These are phyloP conservation scores for Megamerina dolium DNA, from an alignment of 2,888 invertebrate genomes.

Conservation along the genomic window DNA sequence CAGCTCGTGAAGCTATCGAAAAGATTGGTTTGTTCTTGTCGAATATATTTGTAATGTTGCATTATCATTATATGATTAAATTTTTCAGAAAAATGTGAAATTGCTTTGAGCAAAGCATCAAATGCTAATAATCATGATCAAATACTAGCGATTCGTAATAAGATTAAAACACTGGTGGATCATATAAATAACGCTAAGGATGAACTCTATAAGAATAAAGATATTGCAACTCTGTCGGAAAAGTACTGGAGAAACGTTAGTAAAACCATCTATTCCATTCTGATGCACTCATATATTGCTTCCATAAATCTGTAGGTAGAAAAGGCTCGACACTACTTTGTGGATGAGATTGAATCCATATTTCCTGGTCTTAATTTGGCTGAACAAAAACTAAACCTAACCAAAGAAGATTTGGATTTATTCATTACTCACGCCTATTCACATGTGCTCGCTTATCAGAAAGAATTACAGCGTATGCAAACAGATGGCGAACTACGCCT, in stretches of 20 bases:
- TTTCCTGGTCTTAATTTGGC: slow-evolving; percentile 66
- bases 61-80: background rate
- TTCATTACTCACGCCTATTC: slow-evolving; percentile 74
- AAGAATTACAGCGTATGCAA: slow-evolving; percentile 68
- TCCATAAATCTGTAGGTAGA: slow-evolving; percentile 38
- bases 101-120: slow-evolving; percentile 38
- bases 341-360: slow-evolving; percentile 62
- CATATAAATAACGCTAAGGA: slow-evolving; percentile 59
- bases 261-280: background rate
- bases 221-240: slow-evolving; percentile 60
- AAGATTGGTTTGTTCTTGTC: slow-evolving; percentile 51
- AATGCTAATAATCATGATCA: slow-evolving; percentile 42
- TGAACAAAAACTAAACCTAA: slow-evolving; percentile 59
- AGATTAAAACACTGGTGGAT: slow-evolving; percentile 53
- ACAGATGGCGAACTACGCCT: slow-evolving; percentile 59
- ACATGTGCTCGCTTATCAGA: slow-evolving; percentile 69
- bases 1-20: slow-evolving; percentile 55
- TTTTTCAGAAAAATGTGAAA: slow-evolving; percentile 39
- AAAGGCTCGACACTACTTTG: slow-evolving; percentile 56
- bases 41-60: background rate
- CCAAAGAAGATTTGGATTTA: slow-evolving; percentile 63
- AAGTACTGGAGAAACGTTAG: slow-evolving; percentile 76
- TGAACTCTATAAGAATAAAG: slow-evolving; percentile 54
- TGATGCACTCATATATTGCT: background rate
- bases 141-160: slow-evolving; percentile 53